phyloP scores from a whole-genome alignment of 1,140 invertebrate species.

The Bombus confusus region DNA sequence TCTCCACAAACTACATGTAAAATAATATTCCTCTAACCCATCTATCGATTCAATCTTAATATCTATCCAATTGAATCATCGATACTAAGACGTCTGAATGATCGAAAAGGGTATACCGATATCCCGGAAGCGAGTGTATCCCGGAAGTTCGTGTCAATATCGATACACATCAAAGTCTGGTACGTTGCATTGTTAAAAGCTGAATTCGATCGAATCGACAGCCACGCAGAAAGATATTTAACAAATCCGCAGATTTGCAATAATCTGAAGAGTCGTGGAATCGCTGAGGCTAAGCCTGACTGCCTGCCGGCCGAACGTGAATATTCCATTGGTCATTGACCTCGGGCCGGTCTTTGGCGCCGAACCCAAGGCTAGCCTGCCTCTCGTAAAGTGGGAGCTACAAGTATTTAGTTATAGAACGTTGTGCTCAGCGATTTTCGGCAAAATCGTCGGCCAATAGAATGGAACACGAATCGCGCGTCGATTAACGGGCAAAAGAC shows the following conservation, averaged over 20 bases:
- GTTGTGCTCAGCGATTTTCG: constrained; percentile 29
- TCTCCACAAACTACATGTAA: no score
- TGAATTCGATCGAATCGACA: neutral
- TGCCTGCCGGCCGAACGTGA: constrained; percentile 74
- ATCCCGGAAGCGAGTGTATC: constrained; percentile 38
- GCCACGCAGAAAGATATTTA: constrained; percentile 29
- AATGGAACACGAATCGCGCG: neutral
- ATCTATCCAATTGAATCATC: neutral
- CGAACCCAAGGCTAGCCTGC: constrained; percentile 72
- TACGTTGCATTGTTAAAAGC: constrained; percentile 1
- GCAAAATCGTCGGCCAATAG: constrained; percentile 6
- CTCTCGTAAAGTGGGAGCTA: constrained; percentile 57
- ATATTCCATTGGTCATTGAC: constrained; percentile 80
- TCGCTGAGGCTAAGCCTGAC: constrained; percentile 65
- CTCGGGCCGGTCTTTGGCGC: constrained; percentile 76
- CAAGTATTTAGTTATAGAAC: constrained; percentile 60
- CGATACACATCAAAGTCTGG: neutral
- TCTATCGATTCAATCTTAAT: neutral
- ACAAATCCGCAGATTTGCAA: constrained; percentile 58
- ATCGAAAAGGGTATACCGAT: neutral
- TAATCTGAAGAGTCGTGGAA: constrained; percentile 61
- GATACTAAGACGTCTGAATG: neutral
- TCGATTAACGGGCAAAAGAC: neutral
- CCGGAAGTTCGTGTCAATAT: constrained; percentile 20
- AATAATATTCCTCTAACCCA: neutral